A percentile compares a stretch with the other conserved stretches of the same genome.
Evolutionary conservation across 2,113 vertebrate species (phyloP).

Genomic region (Ptilonorhynchus violaceus): DNA sequence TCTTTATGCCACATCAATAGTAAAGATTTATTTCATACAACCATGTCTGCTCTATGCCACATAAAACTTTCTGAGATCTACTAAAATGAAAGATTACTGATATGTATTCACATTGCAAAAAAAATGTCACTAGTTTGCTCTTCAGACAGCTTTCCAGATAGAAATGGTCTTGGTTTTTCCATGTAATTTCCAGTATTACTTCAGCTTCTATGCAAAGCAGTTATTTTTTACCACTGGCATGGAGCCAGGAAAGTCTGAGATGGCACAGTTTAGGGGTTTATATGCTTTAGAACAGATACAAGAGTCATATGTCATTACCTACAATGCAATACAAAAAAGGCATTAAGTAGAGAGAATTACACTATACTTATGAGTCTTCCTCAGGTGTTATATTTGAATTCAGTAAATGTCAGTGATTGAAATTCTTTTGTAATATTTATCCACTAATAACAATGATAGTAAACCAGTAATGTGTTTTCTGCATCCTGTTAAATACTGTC

Average conservation of each 20-base stretch:
- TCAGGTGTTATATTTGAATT: background rate
- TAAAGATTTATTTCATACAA: background rate
- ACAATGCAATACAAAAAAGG: background rate
- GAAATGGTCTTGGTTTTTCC: background rate
- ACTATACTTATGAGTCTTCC: background rate
- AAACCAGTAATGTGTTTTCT: background rate
- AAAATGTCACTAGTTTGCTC: background rate
- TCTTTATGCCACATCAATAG: background rate
- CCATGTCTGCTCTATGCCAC: background rate
- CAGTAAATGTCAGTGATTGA: background rate
- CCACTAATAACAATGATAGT: background rate
- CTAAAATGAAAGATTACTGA: background rate
- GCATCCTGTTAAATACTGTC: background rate
- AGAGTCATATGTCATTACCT: background rate
- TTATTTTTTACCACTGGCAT: background rate
- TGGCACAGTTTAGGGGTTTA: background rate
- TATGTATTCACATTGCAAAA: background rate
- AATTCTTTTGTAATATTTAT: background rate
- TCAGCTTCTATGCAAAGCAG: background rate
- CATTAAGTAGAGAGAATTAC: background rate
- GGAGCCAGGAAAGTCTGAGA: background rate
- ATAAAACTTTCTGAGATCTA: background rate
- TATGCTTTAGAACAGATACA: background rate
- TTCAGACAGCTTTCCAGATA: background rate
- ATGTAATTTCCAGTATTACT: background rate